Evolutionary conservation across 2,888 invertebrate species (phyloP), one percentile per base, ranked within the genome.

Genomic region (Dolichomitus sp.): DNA sequence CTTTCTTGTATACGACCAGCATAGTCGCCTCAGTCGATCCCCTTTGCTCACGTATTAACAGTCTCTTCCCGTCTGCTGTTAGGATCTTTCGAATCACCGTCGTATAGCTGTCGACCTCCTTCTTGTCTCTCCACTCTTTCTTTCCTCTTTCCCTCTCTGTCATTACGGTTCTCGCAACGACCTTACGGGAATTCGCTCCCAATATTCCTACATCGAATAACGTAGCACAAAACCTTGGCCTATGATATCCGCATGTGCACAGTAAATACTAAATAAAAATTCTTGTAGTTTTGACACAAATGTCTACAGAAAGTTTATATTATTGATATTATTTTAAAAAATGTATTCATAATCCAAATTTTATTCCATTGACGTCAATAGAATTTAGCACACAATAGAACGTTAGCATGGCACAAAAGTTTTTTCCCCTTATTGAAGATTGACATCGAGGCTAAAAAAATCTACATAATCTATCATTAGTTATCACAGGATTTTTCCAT

Each of bases 11-110:
- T 6, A 19, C 37, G 33, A 68, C 50, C 37, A 66, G 19, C 52
- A 9, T 37, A 30, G 50, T 72, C 66, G 19, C 52, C 19, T 68
- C 52, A 52, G 50, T 65, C 63, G 63, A 66, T 68, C 23, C 40
- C 65, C 45, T 65, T 40, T 66, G 37, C 63, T 70, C 80, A 65
- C 76, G 76, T 81, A 57, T 81, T 66, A 72, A 78, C 80, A 57
- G 70, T 76, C 57, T 37, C 76, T 63, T 69, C 37, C 37, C 52
- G 45, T n/a, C 30, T 57, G 57, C 63, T 50, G 70, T 70, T 81
- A 66, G 45, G 70, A 76, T 81, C 76, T 33, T 76, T 48, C 69
- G 70, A 69, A 75, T 66, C 65, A 70, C 70, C 65, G 57, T 57
- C 65, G 27, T 48, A 9, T 37, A 65, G 75, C 52, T 42, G 42